These are phyloP conservation scores for Carposina sasakii DNA, from an alignment of 1,140 invertebrate genomes.

Conservation along the genomic window DNA sequence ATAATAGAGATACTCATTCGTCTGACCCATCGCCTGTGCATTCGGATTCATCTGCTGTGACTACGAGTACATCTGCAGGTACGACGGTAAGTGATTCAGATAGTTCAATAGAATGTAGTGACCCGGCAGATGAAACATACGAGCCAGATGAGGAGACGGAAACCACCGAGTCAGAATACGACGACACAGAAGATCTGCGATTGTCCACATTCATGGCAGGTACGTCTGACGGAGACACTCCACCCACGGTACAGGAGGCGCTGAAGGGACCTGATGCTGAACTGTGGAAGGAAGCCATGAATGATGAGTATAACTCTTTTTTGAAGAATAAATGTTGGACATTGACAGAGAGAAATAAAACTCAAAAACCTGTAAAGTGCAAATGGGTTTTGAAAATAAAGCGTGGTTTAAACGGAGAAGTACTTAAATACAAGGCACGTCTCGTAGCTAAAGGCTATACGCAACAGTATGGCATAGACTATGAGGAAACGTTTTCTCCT, in stretches of 20 bases:
- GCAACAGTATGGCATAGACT: conserved; percentile 44
- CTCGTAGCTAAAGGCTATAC: conserved; percentile 48
- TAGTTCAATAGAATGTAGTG: too few relatives aligned
- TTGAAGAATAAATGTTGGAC: conserved; percentile 34
- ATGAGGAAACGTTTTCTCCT: conserved; percentile 36
- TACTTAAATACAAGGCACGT: conserved; percentile 47
- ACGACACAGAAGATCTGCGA: too few relatives aligned
- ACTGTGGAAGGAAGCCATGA: conserved; percentile 36
- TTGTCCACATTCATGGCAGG: too few relatives aligned
- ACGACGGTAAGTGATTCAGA: too few relatives aligned
- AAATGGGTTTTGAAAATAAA: conserved; percentile 49
- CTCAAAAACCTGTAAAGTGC: conserved; percentile 24
- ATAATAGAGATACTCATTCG: too few relatives aligned
- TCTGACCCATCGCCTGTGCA: too few relatives aligned
- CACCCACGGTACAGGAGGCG: background rate
- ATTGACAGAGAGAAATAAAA: conserved; percentile 21
- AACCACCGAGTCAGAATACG: conserved; percentile 3
- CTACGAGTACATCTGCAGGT: too few relatives aligned
- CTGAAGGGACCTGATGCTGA: conserved; percentile 3
- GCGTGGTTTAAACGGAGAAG: conserved; percentile 19
- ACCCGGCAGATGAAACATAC: background rate
- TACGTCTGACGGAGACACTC: background rate
- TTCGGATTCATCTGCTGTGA: too few relatives aligned
- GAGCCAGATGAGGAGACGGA: background rate
- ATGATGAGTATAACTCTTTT: conserved; percentile 31